Conservation (phyloP, 2,113 vertebrate species). For the Pristiophorus japonicus region DNA sequence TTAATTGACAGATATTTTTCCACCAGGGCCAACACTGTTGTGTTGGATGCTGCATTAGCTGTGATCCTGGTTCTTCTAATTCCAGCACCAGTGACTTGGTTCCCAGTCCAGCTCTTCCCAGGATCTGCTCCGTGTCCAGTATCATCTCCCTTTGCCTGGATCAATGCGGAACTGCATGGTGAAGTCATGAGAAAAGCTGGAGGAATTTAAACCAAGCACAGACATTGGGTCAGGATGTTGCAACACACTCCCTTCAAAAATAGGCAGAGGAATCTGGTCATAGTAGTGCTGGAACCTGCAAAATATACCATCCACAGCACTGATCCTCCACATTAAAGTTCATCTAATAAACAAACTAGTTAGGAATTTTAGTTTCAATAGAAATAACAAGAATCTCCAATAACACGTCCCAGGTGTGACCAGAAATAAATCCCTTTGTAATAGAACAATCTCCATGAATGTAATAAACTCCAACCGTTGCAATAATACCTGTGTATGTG, state of each 20-base stretch:
- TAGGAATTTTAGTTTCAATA: not conserved
- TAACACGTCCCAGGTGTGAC: not conserved
- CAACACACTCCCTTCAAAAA: not conserved
- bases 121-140: not conserved
- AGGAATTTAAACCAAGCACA: not conserved
- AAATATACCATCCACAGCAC: not conserved
- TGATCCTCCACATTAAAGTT: not conserved
- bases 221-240: not conserved
- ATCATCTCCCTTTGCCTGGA: not conserved
- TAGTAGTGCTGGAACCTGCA: not conserved
- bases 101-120: not conserved
- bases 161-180: not conserved
- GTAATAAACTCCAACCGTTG: not conserved
- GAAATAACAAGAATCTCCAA: not conserved
- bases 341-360: not conserved
- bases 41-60: slow-evolving; percentile 42
- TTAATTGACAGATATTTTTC: slow-evolving; percentile 58
- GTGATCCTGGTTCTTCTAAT: not conserved
- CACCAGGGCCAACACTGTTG: slow-evolving; percentile 47
- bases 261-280: not conserved
- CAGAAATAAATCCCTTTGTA: not conserved
- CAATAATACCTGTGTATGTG: not conserved
- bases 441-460: not conserved
- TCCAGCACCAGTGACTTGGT: not conserved
- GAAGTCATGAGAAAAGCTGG: not conserved